Percentiles rank a stretch among this genome's conserved stretches.
Conservation (phyloP, 2,888 invertebrate genomes). For the Peribatodes rhomboidaria region DNA sequence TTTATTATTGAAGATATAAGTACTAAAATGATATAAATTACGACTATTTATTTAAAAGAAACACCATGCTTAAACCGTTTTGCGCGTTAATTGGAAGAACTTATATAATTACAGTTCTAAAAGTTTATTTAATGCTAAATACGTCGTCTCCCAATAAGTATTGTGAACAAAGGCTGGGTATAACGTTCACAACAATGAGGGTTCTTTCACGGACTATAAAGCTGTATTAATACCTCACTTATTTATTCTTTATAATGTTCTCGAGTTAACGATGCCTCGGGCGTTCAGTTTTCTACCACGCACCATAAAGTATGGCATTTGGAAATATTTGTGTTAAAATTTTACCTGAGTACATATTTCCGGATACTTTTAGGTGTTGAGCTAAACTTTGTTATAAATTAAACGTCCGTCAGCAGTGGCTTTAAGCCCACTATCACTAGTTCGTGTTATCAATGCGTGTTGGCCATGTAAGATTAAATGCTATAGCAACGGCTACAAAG, state of each 20-base stretch:
- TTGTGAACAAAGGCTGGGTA: constrained; percentile 64
- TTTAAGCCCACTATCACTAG: constrained; percentile 18
- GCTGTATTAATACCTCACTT: constrained; percentile 78
- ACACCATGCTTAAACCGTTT: constrained; percentile 16
- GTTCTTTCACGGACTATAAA: constrained; percentile 84
- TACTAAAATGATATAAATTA: constrained; percentile 1
- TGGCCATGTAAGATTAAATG: constrained; percentile 60
- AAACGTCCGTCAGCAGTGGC: not conserved
- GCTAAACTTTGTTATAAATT: not conserved
- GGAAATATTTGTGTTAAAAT: constrained; percentile 70
- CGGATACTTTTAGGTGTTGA: constrained; percentile 44
- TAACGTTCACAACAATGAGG: constrained; percentile 74
- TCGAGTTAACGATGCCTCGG: constrained; percentile 81
- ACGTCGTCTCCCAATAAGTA: constrained; percentile 61
- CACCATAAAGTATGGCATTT: constrained; percentile 81
- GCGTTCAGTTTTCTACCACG: constrained; percentile 79
- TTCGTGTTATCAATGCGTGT: constrained; percentile 58
- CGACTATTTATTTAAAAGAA: not conserved
- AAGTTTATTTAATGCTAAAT: constrained; percentile 64
- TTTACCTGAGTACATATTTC: too few species aligned
- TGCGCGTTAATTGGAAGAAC: constrained; percentile 42
- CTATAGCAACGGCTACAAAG: constrained; percentile 69
- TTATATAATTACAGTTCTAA: constrained; percentile 50
- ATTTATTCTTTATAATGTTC: constrained; percentile 84
- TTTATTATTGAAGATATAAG: constrained; percentile 8